Base-by-base conservation (phyloP, 1,140 invertebrate species). In the Drosophila melanogaster region DNA sequence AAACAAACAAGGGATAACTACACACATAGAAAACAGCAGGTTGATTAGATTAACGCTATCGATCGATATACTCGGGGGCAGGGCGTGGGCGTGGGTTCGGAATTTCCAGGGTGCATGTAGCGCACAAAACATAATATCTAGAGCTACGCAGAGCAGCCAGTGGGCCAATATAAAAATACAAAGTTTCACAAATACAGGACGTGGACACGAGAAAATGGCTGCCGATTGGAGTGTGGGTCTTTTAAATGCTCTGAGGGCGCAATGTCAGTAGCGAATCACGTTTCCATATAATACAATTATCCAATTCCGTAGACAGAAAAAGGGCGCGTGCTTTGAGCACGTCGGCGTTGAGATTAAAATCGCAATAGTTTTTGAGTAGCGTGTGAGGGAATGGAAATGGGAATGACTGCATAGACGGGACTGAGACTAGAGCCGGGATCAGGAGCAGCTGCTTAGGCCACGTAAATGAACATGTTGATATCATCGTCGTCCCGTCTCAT, bases 391-490 rank as follows among this genome's bases (percentile, higher is more conserved):
- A 64, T 56, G 61, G 50, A 66, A 66, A 67, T 53, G 73, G 55
- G 66, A 57, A 58, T 56, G 76, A 58, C 57, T 80, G 37, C 17
- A 37, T 46, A 70, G 51, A 71, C 62, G 77, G 57, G 64, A 64
- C 62, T 67, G 70, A 56, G 43, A 44, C 71, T 66, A 76, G 54
- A 60, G 59, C 58, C 67, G 62, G 56, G 5, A 50, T 60, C 26
- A 30, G 43, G 43, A 59, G 57, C 44, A 50, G 40, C 4, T 19
- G 41, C 53, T 77, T 95, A 99, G 92, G 98, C 97, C 95, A 99
- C 97, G 93, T 99, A 99, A 89, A 99, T 97, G 94, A 99, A 99
- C 83, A 97, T 97, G 93, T 99, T 99, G 89, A 99, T 99, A 92
- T 99, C 98, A 77, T 98, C 97, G 83, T 99, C 98, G 92, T 99